Evolutionary conservation across 2,888 invertebrate genomes (phyloP).

Genomic region (Masnerella sp.): DNA sequence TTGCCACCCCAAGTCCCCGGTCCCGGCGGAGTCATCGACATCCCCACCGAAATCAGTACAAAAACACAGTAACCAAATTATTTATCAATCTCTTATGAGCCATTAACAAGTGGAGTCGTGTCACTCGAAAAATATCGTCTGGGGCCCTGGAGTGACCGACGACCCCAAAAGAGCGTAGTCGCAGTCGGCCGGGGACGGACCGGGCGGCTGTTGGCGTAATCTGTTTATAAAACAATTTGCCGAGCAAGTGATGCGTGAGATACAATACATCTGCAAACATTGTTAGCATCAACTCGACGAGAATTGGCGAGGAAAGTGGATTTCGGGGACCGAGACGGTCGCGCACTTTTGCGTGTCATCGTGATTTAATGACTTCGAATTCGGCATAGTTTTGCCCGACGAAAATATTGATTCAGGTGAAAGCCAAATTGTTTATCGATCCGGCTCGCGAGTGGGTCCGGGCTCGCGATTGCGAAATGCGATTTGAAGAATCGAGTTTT

Average conservation of each 20-base stretch:
- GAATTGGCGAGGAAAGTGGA: slow-evolving; percentile 73
- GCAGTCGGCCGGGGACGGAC: slow-evolving; percentile 45
- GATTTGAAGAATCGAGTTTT: slow-evolving; percentile 13
- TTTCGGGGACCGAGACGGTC: slow-evolving; percentile 59
- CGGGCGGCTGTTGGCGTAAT: slow-evolving; percentile 82
- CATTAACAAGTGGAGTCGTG: slow-evolving; percentile 45
- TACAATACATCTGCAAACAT: slow-evolving; percentile 78
- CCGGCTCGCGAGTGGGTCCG: slow-evolving; percentile 2
- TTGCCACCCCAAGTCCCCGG: slow-evolving; percentile 2
- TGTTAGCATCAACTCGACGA: slow-evolving; percentile 78
- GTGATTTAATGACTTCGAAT: slow-evolving; percentile 65
- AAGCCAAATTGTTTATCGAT: slow-evolving; percentile 42
- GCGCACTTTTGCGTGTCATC: slow-evolving; percentile 64
- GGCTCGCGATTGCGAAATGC: slow-evolving; percentile 11
- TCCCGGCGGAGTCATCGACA: no score
- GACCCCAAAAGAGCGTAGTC: no score
- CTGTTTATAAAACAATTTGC: slow-evolving; percentile 90
- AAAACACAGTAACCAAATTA: slow-evolving; percentile 45
- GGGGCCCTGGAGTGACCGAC: slow-evolving; percentile 42
- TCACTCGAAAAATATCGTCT: slow-evolving; percentile 30
- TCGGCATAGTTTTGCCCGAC: slow-evolving; percentile 14
- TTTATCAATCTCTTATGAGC: slow-evolving; percentile 50
- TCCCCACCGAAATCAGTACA: no score
- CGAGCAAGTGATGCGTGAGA: slow-evolving; percentile 84
- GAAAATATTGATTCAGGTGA: slow-evolving; percentile 29